A percentile compares a stretch with the other conserved stretches of the same genome.
Evolutionary conservation across 2,797 vertebrate genomes (phyloP).

Genomic region (Mus spretus): DNA sequence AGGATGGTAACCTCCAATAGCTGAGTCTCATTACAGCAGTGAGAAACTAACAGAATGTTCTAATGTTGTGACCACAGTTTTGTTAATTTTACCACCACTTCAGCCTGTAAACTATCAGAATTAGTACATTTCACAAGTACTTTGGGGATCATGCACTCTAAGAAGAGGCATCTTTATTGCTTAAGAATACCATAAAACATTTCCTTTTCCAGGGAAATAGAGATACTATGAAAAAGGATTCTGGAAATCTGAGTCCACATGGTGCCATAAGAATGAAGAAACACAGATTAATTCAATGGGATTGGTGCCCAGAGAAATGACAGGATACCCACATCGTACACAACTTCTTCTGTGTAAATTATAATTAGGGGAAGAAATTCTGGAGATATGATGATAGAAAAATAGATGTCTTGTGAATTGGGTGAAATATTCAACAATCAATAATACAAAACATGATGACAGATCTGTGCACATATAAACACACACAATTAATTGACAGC

Average conservation of each 20-base stretch:
- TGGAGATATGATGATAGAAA: conserved; percentile 9
- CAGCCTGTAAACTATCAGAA: conserved; percentile 73
- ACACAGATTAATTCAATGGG: conserved; percentile 8
- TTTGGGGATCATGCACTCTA: conserved; percentile 64
- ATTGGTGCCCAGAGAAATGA: conserved; percentile 62
- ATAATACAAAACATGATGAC: background rate
- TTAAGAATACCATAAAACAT: conserved; percentile 76
- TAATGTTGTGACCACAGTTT: conserved; percentile 66
- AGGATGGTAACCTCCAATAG: conserved; percentile 46
- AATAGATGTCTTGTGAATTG: conserved; percentile 2
- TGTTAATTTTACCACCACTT: conserved; percentile 75
- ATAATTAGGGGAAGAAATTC: conserved; percentile 6
- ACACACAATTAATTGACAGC: background rate
- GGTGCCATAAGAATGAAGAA: conserved; percentile 57
- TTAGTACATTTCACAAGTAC: conserved; percentile 77
- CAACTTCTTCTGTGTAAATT: conserved; percentile 29
- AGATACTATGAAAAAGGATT: conserved; percentile 60
- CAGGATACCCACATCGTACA: background rate
- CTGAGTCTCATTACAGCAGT: conserved; percentile 65
- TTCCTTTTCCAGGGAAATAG: conserved; percentile 59
- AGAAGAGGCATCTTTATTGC: conserved; percentile 65
- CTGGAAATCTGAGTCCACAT: conserved; percentile 50
- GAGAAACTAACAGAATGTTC: conserved; percentile 70
- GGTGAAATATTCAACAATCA: background rate
- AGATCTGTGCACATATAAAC: background rate